Conservation (phyloP, 2,797 vertebrate species). For the Selene dorsalis region DNA sequence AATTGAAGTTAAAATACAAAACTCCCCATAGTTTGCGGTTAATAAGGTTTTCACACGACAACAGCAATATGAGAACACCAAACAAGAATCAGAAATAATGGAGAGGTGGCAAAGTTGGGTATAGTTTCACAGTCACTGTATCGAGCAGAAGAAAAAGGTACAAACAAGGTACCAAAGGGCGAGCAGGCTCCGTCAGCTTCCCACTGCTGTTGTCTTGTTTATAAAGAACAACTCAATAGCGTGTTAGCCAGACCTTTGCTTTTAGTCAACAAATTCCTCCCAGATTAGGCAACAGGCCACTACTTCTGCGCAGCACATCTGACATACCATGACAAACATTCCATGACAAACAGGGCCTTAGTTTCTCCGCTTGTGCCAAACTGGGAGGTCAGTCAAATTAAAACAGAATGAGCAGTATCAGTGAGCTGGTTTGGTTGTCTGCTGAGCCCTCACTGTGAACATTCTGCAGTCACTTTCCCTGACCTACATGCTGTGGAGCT, state of each 20-base stretch:
- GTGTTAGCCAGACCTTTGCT: slow-evolving; percentile 72
- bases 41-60: slow-evolving; percentile 40
- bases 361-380: slow-evolving; percentile 54
- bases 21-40: slow-evolving; percentile 34
- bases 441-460: slow-evolving; percentile 16
- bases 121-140: slow-evolving; percentile 33
- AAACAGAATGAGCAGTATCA: slow-evolving; percentile 48
- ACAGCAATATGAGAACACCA: slow-evolving; percentile 17
- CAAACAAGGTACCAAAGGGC: slow-evolving; percentile 17
- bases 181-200: slow-evolving; percentile 57
- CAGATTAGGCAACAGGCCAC: slow-evolving; percentile 82
- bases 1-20: slow-evolving; percentile 54
- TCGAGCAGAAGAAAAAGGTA: slow-evolving; percentile 19
- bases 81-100: slow-evolving; percentile 11
- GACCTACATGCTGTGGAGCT: slow-evolving; percentile 11
- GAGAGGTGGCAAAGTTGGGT: slow-evolving; percentile 3
- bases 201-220: slow-evolving; percentile 76
- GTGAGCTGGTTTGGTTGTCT: slow-evolving; percentile 28
- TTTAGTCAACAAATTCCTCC: slow-evolving; percentile 83
- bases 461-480: background rate
- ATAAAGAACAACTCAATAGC: slow-evolving; percentile 75
- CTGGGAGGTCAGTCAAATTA: slow-evolving; percentile 54
- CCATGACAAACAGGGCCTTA: slow-evolving; percentile 74
- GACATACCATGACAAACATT: slow-evolving; percentile 78
- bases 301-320: slow-evolving; percentile 76